phyloP scores from a whole-genome alignment of 2,888 invertebrate species.

The Scaptomyza parva region DNA sequence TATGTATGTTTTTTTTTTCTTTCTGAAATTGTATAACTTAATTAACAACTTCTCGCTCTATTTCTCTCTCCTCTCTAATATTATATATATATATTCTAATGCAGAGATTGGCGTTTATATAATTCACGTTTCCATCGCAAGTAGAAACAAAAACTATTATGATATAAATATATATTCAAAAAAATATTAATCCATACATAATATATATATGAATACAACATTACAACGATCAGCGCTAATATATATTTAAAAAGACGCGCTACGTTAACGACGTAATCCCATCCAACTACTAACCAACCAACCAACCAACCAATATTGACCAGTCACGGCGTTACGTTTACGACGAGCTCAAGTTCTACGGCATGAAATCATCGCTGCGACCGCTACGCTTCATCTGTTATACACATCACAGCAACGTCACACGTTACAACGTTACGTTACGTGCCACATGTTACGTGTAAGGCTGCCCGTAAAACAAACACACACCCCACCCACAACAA shows the following conservation, averaged over 20 bases:
- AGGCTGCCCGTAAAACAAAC: conserved; percentile 51
- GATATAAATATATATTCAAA: conserved; percentile 10
- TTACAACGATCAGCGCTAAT: conserved; percentile 32
- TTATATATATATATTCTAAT: conserved; percentile 58
- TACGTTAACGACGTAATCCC: conserved; percentile 43
- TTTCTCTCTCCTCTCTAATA: conserved; percentile 56
- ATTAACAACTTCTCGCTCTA: conserved; percentile 69
- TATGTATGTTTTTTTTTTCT: background rate
- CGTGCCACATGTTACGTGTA: conserved; percentile 60
- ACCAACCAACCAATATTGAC: conserved; percentile 8
- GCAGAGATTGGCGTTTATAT: conserved; percentile 84
- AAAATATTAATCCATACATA: conserved; percentile 32
- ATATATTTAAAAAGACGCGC: conserved; percentile 26
- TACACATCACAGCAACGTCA: conserved; percentile 14
- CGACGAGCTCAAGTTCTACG: conserved; percentile 29
- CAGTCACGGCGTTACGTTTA: conserved; percentile 33
- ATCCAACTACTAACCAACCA: conserved; percentile 44
- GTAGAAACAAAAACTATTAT: conserved; percentile 51
- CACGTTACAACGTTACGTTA: conserved; percentile 34
- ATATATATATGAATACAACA: conserved; percentile 22
- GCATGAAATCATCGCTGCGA: conserved; percentile 53
- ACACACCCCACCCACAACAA: conserved; percentile 1
- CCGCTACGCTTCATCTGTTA: conserved; percentile 43
- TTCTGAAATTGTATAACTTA: conserved; percentile 34
- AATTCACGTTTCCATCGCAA: conserved; percentile 83